Conservation (phyloP, 2,113 vertebrate species). For the Piaya cayana region DNA sequence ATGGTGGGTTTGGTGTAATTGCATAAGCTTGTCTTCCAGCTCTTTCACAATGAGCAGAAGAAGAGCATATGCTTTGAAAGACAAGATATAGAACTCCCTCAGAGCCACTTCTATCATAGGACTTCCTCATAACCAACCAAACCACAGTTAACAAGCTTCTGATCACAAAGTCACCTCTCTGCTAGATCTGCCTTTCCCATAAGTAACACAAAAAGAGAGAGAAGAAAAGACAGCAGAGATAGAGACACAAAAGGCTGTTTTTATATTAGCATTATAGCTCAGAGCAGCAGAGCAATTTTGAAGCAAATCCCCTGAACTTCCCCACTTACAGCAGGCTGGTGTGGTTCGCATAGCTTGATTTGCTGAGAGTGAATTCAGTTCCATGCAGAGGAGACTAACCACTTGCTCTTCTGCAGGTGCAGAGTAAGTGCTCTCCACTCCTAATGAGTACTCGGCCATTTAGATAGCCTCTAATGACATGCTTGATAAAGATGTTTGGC, state of each 20-base stretch:
- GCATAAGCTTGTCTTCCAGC: neutral
- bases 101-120: neutral
- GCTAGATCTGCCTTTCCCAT: neutral
- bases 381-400: neutral
- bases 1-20: neutral
- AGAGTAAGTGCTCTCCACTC: conserved; percentile 11
- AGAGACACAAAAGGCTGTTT: neutral
- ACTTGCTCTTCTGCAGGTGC: conserved; percentile 40
- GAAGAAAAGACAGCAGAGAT: neutral
- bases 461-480: neutral
- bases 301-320: conserved; percentile 31
- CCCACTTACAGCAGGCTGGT: neutral
- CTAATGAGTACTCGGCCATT: conserved; percentile 3
- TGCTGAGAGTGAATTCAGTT: neutral
- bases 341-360: neutral
- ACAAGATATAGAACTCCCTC: neutral
- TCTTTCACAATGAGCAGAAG: neutral
- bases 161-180: neutral
- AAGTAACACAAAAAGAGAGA: neutral
- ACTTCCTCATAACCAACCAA: neutral
- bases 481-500: conserved; percentile 6
- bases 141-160: neutral
- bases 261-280: conserved; percentile 2
- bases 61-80: neutral
- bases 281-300: conserved; percentile 48